Conservation (phyloP, 2,797 vertebrate genomes). For the Sciurus carolinensis region DNA sequence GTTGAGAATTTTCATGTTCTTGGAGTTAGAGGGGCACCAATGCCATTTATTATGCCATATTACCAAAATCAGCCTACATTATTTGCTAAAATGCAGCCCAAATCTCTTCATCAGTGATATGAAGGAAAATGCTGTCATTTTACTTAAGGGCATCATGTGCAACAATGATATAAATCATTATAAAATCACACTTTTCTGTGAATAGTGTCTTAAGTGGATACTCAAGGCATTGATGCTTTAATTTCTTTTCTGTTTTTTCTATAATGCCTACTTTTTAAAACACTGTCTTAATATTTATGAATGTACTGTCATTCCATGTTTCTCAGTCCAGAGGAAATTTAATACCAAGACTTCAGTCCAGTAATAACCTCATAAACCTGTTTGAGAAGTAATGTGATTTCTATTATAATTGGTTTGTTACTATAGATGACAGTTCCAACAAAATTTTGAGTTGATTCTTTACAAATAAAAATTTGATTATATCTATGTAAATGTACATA, state of each 20-base stretch:
- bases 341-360: slow-evolving; percentile 55
- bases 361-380: slow-evolving; percentile 47
- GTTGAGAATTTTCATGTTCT: slow-evolving; percentile 3
- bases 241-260: slow-evolving; percentile 53
- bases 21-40: neutral
- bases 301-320: slow-evolving; percentile 64
- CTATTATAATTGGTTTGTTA: slow-evolving; percentile 64
- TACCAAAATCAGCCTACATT: neutral
- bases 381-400: slow-evolving; percentile 70
- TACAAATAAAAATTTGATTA: slow-evolving; percentile 6
- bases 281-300: slow-evolving; percentile 33
- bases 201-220: slow-evolving; percentile 61
- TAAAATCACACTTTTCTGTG: slow-evolving; percentile 58
- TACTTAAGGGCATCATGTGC: slow-evolving; percentile 45
- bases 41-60: neutral
- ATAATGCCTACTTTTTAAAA: slow-evolving; percentile 54
- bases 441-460: slow-evolving; percentile 43
- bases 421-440: neutral
- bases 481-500: neutral
- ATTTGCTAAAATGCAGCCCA: slow-evolving; percentile 40
- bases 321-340: slow-evolving; percentile 62
- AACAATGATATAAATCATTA: slow-evolving; percentile 65
- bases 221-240: slow-evolving; percentile 66
- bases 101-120: slow-evolving; percentile 58
- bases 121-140: slow-evolving; percentile 27